A percentile compares a stretch with the other conserved stretches of the same genome.
Conservation (phyloP, 2,888 invertebrate genomes). For the Belgica antarctica region DNA sequence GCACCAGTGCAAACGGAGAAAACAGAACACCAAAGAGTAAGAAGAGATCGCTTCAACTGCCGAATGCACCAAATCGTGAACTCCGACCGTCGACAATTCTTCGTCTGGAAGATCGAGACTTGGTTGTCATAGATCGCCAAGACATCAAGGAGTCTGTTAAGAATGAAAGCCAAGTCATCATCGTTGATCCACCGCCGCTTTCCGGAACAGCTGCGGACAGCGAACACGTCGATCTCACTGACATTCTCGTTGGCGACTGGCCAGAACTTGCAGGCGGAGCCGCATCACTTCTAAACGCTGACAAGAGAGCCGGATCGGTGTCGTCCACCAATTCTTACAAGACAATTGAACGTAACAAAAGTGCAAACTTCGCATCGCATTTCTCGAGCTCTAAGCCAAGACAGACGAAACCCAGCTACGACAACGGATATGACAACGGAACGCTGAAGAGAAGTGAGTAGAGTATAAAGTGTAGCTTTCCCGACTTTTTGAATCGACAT, state of each 20-base stretch:
- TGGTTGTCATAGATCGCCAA: conserved; percentile 51
- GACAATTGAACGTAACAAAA: conserved; percentile 30
- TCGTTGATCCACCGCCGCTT: conserved; percentile 49
- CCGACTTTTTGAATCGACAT: no score
- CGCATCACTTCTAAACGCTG: conserved; percentile 51
- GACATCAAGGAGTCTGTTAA: conserved; percentile 51
- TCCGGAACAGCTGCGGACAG: conserved; percentile 28
- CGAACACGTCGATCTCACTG: conserved; percentile 49
- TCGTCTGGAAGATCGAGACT: conserved; percentile 49
- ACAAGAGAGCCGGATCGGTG: conserved; percentile 15
- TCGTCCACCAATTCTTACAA: conserved; percentile 36
- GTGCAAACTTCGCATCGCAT: conserved; percentile 36
- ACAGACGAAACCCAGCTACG: neutral
- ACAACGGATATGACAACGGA: conserved; percentile 10
- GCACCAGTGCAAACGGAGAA: conserved; percentile 22
- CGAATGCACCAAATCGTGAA: conserved; percentile 40
- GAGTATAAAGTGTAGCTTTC: neutral
- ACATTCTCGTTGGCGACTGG: conserved; percentile 52
- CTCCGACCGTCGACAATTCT: conserved; percentile 35
- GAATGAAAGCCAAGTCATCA: conserved; percentile 50
- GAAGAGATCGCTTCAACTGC: conserved; percentile 3
- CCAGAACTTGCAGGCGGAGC: conserved; percentile 51
- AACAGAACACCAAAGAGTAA: conserved; percentile 25
- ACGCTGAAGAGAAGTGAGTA: conserved; percentile 30
- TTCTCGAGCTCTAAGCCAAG: conserved; percentile 17